phyloP scores from a whole-genome alignment of 1,140 invertebrate species.

The Tetraneura akinire region DNA sequence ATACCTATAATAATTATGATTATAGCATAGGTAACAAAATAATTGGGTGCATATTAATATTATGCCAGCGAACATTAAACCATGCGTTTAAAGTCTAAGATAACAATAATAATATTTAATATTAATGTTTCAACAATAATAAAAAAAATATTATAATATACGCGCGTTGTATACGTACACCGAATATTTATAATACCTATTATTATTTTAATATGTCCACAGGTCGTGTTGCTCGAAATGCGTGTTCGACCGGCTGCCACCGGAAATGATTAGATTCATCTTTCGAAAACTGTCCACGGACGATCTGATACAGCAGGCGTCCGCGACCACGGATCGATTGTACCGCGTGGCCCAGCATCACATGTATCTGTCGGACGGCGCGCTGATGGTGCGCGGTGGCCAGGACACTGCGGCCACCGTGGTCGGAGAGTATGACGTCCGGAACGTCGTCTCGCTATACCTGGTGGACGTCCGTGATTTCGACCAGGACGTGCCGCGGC shows the following conservation, averaged over 20 bases:
- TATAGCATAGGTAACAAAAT: too few species aligned
- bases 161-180: too few species aligned
- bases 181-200: too few species aligned
- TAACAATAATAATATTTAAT: too few species aligned
- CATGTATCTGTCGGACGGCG: slow-evolving; percentile 23
- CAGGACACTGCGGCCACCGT: slow-evolving; percentile 10
- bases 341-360: slow-evolving; percentile 52
- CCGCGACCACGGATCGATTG: slow-evolving; percentile 35
- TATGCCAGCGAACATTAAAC: too few species aligned
- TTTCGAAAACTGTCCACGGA: slow-evolving; percentile 35
- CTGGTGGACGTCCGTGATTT: slow-evolving; percentile 33
- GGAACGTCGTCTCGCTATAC: slow-evolving; percentile 17
- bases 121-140: too few species aligned
- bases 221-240: slow-evolving; percentile 41
- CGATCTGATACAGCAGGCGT: slow-evolving; percentile 43
- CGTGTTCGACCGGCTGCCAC: slow-evolving; percentile 31
- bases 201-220: neutral
- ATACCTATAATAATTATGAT: too few species aligned
- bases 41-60: too few species aligned
- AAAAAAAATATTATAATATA: too few species aligned
- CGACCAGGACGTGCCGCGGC: slow-evolving; percentile 44
- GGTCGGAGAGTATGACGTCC: neutral
- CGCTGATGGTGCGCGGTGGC: slow-evolving; percentile 25
- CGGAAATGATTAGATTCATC: slow-evolving; percentile 38
- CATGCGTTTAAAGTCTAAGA: too few species aligned